These are phyloP conservation scores for Engystomops pustulosus DNA, from an alignment of 2,113 vertebrate genomes.

Conservation along the genomic window DNA sequence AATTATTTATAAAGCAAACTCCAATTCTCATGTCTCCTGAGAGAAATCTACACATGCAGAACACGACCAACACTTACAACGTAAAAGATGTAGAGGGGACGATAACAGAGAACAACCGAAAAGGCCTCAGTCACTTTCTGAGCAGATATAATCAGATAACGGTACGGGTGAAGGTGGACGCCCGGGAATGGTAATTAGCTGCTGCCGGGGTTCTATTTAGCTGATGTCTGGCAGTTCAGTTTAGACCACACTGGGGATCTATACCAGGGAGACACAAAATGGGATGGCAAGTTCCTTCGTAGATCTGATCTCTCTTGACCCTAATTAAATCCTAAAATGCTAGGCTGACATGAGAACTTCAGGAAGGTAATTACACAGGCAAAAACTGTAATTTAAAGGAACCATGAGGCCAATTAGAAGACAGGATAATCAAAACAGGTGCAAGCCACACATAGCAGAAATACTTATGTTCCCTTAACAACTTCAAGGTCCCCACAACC, in stretches of 20 bases:
- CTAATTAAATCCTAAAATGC: constrained; percentile 66
- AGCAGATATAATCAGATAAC: background rate
- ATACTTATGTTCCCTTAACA: no score
- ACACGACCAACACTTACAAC: background rate
- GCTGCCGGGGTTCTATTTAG: background rate
- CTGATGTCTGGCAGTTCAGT: background rate
- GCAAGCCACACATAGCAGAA: no score
- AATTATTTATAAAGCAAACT: background rate
- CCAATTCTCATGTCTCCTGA: constrained; percentile 10
- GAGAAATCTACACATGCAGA: background rate
- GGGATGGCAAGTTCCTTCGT: background rate
- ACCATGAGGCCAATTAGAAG: constrained; percentile 61
- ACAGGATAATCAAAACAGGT: background rate
- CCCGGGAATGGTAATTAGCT: background rate
- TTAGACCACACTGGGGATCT: background rate
- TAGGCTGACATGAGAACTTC: constrained; percentile 28
- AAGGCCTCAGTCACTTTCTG: background rate
- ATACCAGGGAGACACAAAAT: background rate
- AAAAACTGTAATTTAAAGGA: constrained; percentile 67
- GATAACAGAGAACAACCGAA: background rate
- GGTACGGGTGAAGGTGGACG: background rate
- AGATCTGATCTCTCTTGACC: constrained; percentile 57
- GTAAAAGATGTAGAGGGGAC: background rate
- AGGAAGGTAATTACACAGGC: constrained; percentile 60
- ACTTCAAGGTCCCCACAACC: no score